Percentiles rank a stretch among this genome's conserved stretches.
Evolutionary conservation across 2,113 vertebrate genomes (phyloP).

Genomic region (Eulemur macaco): DNA sequence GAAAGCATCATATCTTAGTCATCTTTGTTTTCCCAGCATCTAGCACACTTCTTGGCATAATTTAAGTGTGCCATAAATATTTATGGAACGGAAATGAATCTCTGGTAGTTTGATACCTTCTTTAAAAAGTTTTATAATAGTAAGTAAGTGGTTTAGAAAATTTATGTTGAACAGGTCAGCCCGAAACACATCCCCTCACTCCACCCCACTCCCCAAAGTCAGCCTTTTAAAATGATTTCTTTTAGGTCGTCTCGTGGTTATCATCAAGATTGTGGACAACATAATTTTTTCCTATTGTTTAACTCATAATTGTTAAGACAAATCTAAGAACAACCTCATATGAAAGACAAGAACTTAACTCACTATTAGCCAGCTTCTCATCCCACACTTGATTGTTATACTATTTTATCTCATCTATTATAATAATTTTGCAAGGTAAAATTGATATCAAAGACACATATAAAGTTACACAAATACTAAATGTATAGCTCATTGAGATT

Average conservation of each 20-base stretch:
- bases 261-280: background rate
- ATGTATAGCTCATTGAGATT: background rate
- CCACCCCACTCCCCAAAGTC: background rate
- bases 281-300: background rate
- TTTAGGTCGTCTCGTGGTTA: background rate
- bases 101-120: background rate
- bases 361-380: background rate
- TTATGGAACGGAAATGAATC: conserved; percentile 30
- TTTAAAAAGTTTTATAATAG: conserved; percentile 27
- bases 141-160: conserved; percentile 19
- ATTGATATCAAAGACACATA: background rate
- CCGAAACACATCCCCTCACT: background rate
- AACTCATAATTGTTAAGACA: background rate
- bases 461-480: background rate
- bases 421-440: background rate
- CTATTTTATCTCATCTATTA: background rate
- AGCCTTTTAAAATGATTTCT: background rate
- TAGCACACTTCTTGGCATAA: background rate
- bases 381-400: background rate
- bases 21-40: background rate
- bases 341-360: background rate
- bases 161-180: background rate
- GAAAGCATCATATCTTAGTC: background rate
- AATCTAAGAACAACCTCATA: background rate
- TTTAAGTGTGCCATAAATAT: conserved; percentile 22